Base-by-base conservation (phyloP, 2,797 vertebrate genomes). In the Eurystomus glaucurus region DNA sequence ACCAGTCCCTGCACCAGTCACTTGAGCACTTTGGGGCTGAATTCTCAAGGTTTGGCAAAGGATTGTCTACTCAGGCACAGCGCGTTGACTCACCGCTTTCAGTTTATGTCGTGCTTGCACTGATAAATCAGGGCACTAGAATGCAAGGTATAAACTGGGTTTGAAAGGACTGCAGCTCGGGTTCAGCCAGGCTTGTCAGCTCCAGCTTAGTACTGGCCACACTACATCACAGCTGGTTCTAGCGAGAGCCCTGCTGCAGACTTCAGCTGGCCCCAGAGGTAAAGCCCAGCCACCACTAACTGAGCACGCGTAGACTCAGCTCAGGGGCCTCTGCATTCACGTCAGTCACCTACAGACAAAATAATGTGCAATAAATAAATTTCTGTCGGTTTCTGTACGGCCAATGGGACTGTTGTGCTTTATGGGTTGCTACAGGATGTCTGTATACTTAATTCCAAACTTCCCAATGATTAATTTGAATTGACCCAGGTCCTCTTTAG, bases 301-400 rank as follows among this genome's bases (percentile, higher is more conserved):
- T 17, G 16, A 69, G 55, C 39, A 46, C 0, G 2, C 3, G 2
- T 0, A 28, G 28, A 31, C 25, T 14, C 57, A 75, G 46, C n/a
- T 50, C 41, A 26, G 52, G 35, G 46, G 64, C 7, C n/a, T 79
- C 57, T 62, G 84, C 19, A 22, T 17, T 62, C 55, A 23, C 2
- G 5, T 8, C 69, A 55, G n/a, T 17, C 60, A 84, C 48, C 39
- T 22, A 52, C 43, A 70, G 64, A 60, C 22, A 70, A 64, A 68
- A 46, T 23, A 69, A 57, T 0, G 37, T 33, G 50, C 57, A 54
- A 68, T 61, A 52, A 57, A 54, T 2, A 2, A 50, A 41, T 12
- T 88, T 29, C 69, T 75, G 28, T 11, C 41, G 68, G 26, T 8
- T 84, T 61, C 39, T 3, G 9, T 7, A 61, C 4, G 17, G 61